Evolutionary conservation across 2,113 vertebrate genomes (phyloP).

Genomic region (Natator depressus): DNA sequence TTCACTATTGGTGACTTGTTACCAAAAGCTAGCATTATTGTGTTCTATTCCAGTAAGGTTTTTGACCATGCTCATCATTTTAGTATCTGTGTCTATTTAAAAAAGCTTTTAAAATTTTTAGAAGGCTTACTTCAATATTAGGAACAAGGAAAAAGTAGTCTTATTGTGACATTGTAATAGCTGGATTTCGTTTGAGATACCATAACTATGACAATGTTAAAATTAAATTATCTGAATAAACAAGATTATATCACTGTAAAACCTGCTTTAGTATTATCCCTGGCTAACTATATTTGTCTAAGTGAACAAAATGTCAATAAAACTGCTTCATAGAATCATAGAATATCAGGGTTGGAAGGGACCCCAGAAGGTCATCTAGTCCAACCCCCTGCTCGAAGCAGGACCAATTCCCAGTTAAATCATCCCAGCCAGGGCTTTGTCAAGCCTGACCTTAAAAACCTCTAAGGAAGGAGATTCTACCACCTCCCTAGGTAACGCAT

Average conservation of each 20-base stretch:
- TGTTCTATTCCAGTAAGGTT: background rate
- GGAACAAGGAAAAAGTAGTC: background rate
- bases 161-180: background rate
- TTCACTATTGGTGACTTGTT: background rate
- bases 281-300: background rate
- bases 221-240: background rate
- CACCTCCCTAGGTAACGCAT: no score
- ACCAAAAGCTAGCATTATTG: background rate
- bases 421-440: no score
- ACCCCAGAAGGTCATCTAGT: no score
- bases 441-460: no score
- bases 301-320: background rate
- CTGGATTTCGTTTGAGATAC: background rate
- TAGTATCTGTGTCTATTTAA: background rate
- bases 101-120: background rate
- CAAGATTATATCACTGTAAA: background rate
- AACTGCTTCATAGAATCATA: no score
- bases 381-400: no score
- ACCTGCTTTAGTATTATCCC: background rate
- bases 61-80: background rate
- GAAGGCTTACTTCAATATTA: background rate
- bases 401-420: no score
- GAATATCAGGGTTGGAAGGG: no score
- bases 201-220: background rate
- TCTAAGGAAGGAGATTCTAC: no score